Evolutionary conservation across 1,140 invertebrate genomes (phyloP).

Genomic region (Subanguina moxae): DNA sequence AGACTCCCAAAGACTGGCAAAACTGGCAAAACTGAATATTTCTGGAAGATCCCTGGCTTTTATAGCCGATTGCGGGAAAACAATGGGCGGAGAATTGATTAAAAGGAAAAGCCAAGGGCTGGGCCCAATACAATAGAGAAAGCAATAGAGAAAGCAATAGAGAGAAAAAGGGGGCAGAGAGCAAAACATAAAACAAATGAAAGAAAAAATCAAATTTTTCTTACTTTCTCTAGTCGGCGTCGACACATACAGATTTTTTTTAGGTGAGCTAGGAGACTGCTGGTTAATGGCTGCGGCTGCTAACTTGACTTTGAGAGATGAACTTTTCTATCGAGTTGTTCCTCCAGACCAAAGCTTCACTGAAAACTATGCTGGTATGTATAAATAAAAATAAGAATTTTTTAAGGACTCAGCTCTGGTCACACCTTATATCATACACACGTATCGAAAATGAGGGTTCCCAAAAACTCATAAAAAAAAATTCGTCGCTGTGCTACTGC

Average conservation of each 20-base stretch:
- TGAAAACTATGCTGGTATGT: slow-evolving; percentile 62
- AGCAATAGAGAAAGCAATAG: no score
- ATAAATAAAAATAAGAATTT: background rate
- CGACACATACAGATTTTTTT: background rate
- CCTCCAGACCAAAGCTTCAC: slow-evolving; percentile 89
- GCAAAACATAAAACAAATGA: no score
- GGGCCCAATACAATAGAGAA: no score
- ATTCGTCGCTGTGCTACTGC: background rate
- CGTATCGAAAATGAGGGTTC: background rate
- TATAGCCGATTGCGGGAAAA: no score
- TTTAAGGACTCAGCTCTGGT: background rate
- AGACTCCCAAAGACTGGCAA: no score
- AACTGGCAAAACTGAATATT: no score
- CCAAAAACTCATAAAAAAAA: no score
- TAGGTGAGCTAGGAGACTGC: slow-evolving; percentile 71
- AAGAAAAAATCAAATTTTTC: no score
- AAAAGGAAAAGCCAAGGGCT: no score
- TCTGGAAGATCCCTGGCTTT: no score
- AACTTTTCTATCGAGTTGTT: slow-evolving; percentile 88
- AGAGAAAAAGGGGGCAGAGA: no score
- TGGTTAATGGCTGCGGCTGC: slow-evolving; percentile 89
- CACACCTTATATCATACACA: background rate
- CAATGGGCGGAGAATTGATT: no score
- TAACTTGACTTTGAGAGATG: slow-evolving; percentile 81
- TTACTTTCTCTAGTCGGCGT: background rate